Conservation (phyloP, 1,140 invertebrate genomes). For the Gonatopus flavifemur region DNA sequence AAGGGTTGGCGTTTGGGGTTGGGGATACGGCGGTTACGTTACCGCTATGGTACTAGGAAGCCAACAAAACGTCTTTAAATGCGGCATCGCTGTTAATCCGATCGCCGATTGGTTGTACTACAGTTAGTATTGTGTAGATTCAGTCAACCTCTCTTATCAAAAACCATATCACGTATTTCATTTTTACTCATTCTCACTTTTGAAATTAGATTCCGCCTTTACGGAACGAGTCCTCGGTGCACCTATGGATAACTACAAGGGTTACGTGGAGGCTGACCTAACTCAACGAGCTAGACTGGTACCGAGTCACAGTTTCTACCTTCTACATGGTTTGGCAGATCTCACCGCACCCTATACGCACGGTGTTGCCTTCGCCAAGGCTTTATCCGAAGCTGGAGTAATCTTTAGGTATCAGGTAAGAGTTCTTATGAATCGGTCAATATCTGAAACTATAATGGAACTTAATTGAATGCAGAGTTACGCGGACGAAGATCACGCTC, state of each 20-base stretch:
- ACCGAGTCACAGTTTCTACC: conserved; percentile 80
- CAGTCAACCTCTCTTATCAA: not conserved
- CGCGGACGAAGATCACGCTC: conserved; percentile 78
- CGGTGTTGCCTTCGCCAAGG: conserved; percentile 82
- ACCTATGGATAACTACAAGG: conserved; percentile 87
- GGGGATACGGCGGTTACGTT: conserved; percentile 95
- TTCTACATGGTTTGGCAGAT: conserved; percentile 88
- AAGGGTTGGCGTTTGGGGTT: conserved; percentile 91
- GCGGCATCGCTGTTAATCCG: conserved; percentile 90
- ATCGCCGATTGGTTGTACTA: conserved; percentile 95
- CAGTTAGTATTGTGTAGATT: conserved; percentile 66
- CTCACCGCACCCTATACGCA: conserved; percentile 92
- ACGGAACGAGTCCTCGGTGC: conserved; percentile 89
- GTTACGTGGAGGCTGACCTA: conserved; percentile 89
- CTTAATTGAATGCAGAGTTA: too few species aligned
- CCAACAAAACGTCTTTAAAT: conserved; percentile 84
- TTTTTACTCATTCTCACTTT: not conserved
- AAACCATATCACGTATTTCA: not conserved
- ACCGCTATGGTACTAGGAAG: conserved; percentile 85
- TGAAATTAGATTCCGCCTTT: conserved; percentile 84
- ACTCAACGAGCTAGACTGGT: conserved; percentile 83
- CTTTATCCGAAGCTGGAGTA: conserved; percentile 81
- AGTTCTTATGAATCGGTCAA: not conserved
- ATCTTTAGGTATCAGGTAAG: conserved; percentile 88
- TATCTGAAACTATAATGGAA: conserved; percentile 3